A percentile compares a stretch with the other conserved stretches of the same genome.
phyloP scores from a whole-genome alignment of 2,113 vertebrate species.

The Pelecanus crispus region DNA sequence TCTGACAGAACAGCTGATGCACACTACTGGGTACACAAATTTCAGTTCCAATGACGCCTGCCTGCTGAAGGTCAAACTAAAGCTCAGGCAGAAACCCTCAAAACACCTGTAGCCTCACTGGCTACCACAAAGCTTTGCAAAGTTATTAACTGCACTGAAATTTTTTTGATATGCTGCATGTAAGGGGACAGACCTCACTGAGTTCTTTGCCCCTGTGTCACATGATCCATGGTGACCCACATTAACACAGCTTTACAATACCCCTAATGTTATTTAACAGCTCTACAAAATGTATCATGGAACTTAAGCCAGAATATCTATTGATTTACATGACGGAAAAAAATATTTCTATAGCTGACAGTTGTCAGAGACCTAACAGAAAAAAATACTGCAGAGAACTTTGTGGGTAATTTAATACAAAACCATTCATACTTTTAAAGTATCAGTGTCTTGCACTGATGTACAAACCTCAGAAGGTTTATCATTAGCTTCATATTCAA shows the following conservation, averaged over 20 bases:
- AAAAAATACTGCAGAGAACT: neutral
- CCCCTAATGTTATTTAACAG: neutral
- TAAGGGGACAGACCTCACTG: neutral
- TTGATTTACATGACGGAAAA: neutral
- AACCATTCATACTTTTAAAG: neutral
- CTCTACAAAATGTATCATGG: neutral
- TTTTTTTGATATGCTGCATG: neutral
- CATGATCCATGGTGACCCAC: accelerated
- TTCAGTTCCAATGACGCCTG: neutral
- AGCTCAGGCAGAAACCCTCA: neutral
- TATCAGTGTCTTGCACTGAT: neutral
- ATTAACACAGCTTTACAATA: neutral
- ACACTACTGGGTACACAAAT: neutral
- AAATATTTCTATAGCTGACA: neutral
- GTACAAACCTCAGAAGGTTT: neutral
- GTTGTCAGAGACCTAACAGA: neutral
- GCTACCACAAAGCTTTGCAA: neutral
- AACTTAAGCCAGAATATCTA: neutral
- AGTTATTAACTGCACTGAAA: neutral
- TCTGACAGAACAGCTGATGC: neutral
- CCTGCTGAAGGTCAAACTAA: neutral
- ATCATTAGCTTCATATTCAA: neutral
- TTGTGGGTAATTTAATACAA: neutral
- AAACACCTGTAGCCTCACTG: neutral
- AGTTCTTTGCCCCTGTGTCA: neutral